Evolutionary conservation across 30 jellyfish, hydroid and myxozoan species (phyloP), one percentile per base, ranked within the genome.

Genomic region (Phacellophora camtschatica): DNA sequence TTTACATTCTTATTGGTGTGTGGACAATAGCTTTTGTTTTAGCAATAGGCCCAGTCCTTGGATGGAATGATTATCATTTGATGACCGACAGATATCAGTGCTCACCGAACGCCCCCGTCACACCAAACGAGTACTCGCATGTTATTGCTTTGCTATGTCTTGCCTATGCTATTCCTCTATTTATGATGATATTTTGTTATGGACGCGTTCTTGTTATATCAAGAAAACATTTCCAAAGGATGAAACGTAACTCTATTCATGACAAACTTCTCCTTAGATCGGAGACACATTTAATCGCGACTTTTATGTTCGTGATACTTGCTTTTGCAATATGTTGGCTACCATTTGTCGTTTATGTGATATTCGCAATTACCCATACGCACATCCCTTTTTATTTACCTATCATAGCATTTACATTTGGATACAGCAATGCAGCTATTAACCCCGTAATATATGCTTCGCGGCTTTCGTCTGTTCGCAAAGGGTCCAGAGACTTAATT

Each of bases 31-130:
- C 97, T 0, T 29, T 71, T 11, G 55, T 64, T 1, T 67, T 88
- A 25, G 97, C 97, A 3, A 57, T 76, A 10, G 97, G 95, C 22
- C 97, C 97, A 18, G 35, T 74, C 5, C 36, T 88, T 29, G 97
- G 97, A 32, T 88, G 97, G 97, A 81, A 82, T 77, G 56, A 79
- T 8, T 88, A 88, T 59, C 23, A 35, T 58, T 53, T 67, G 7
- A 28, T 71, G 41, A 34, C 27, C 12, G 90, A 79, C n/a, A 30
- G 95, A 10, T 58, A 61, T 24, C 97, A 88, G 55, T 88, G 97
- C 70, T 54, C 88, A 13, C 84, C 95, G 3, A 33, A 58, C 9
- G 30, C 95, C 3, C 89, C 86, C 0, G 28, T 9, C 4, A 39
- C 32, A 49, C 18, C 20, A 1, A 23, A 16, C 42, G 95, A 69